Conservation (phyloP, 2,113 vertebrate genomes). For the Marcusenius ussheri region DNA sequence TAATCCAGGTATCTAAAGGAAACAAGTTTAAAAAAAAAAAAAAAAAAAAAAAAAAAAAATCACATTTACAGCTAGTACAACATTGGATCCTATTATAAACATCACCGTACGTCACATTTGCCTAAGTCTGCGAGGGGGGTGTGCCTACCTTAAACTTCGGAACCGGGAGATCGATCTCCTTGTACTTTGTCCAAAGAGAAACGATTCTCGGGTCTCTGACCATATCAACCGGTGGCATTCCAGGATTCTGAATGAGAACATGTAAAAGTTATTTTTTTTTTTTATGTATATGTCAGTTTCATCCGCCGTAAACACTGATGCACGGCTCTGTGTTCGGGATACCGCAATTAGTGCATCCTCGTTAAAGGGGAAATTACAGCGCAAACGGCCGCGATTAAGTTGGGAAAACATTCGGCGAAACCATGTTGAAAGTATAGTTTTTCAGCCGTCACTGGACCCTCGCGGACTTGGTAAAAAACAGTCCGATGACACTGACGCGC, state of each 20-base stretch:
- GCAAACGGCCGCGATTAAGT: background rate
- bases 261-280: constrained; percentile 26
- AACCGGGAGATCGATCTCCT: constrained; percentile 90
- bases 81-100: background rate
- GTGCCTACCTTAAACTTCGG: constrained; percentile 90
- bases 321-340: background rate
- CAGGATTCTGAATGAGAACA: constrained; percentile 69
- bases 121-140: background rate
- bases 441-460: background rate
- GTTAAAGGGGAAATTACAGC: background rate
- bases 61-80: background rate
- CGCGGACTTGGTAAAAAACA: background rate
- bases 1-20: background rate
- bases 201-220: constrained; percentile 93
- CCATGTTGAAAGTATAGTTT: background rate
- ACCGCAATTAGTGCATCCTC: background rate
- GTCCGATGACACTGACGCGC: constrained; percentile 39
- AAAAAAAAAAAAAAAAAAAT: too few species aligned
- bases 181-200: constrained; percentile 93
- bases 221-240: constrained; percentile 84
- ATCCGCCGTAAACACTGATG: background rate
- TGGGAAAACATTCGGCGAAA: background rate
- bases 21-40: too few species aligned
- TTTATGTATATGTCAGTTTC: background rate
- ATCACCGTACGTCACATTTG: background rate